phyloP scores from a whole-genome alignment of 2,888 invertebrate species.

The Spisula solida region DNA sequence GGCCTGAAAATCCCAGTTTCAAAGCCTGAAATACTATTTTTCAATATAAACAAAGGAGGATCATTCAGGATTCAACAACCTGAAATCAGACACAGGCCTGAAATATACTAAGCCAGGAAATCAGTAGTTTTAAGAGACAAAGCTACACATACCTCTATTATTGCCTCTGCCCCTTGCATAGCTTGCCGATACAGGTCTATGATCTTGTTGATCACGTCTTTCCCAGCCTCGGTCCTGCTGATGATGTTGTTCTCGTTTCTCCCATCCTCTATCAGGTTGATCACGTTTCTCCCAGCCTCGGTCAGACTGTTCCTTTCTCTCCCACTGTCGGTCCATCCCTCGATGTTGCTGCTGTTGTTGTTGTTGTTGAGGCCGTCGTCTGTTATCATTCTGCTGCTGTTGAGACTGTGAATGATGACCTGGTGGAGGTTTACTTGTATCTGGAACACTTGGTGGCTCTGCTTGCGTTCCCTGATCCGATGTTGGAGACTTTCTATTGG shows the following conservation, averaged over 20 bases:
- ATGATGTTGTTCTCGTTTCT: constrained; percentile 46
- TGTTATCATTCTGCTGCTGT: constrained; percentile 57
- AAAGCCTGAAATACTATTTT: no score
- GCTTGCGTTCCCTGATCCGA: constrained; percentile 94
- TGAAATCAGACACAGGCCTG: no score
- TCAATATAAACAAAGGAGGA: no score
- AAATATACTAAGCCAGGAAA: no score
- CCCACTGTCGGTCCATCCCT: constrained; percentile 58
- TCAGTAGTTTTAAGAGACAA: no score
- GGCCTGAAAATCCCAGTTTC: no score
- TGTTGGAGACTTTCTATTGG: constrained; percentile 88
- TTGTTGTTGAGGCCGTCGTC: constrained; percentile 61
- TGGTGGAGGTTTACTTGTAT: constrained; percentile 69
- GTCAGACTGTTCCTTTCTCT: constrained; percentile 60
- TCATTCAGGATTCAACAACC: no score
- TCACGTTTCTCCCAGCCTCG: constrained; percentile 43
- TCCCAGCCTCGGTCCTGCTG: constrained; percentile 49
- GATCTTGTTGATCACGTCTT: constrained; percentile 49
- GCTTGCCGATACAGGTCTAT: constrained; percentile 68
- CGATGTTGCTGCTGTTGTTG: constrained; percentile 68
- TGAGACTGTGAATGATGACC: constrained; percentile 66
- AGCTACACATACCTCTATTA: constrained; percentile 66
- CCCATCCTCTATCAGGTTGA: constrained; percentile 45
- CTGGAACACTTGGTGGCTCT: constrained; percentile 70
- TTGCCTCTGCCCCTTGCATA: constrained; percentile 79